phyloP scores from a whole-genome alignment of 2,113 vertebrate genomes.

The Forbesichthys papilliferus region DNA sequence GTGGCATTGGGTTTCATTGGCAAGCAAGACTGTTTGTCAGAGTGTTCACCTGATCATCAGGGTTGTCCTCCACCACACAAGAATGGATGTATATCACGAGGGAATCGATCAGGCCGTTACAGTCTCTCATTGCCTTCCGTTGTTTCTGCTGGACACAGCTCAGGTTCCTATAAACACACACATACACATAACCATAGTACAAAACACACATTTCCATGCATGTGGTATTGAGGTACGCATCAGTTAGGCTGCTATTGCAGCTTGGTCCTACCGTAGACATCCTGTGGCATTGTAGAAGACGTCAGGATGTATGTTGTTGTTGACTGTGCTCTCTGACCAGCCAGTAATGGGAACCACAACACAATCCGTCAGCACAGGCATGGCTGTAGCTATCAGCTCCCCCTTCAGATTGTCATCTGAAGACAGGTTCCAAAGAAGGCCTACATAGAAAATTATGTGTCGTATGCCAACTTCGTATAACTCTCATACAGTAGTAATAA shows the following conservation, averaged over 20 bases:
- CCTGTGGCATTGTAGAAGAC: constrained; percentile 90
- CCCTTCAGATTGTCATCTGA: constrained; percentile 84
- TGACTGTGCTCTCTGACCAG: constrained; percentile 72
- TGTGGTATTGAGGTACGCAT: too few species aligned
- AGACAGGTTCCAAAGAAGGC: constrained; percentile 94
- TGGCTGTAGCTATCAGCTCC: constrained; percentile 81
- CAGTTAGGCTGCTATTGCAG: neutral
- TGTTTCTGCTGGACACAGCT: constrained; percentile 77
- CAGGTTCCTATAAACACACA: constrained; percentile 80
- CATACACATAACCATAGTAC: neutral
- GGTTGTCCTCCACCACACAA: constrained; percentile 79
- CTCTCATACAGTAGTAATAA: too few species aligned
- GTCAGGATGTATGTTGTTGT: constrained; percentile 80
- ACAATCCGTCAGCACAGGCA: constrained; percentile 83
- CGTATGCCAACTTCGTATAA: too few species aligned
- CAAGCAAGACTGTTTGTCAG: too few species aligned
- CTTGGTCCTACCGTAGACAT: constrained; percentile 83
- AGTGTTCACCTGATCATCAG: constrained; percentile 84
- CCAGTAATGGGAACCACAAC: constrained; percentile 86
- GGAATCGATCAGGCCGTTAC: constrained; percentile 82
- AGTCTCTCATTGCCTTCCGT: constrained; percentile 84
- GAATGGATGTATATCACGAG: constrained; percentile 85
- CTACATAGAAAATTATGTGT: constrained; percentile 54
- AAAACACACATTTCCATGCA: neutral
- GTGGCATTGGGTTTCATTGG: too few species aligned